Percentiles rank a stretch among this genome's conserved stretches.
These are phyloP conservation scores for Saccopteryx leptura DNA, from an alignment of 2,113 vertebrate genomes.

Conservation along the genomic window DNA sequence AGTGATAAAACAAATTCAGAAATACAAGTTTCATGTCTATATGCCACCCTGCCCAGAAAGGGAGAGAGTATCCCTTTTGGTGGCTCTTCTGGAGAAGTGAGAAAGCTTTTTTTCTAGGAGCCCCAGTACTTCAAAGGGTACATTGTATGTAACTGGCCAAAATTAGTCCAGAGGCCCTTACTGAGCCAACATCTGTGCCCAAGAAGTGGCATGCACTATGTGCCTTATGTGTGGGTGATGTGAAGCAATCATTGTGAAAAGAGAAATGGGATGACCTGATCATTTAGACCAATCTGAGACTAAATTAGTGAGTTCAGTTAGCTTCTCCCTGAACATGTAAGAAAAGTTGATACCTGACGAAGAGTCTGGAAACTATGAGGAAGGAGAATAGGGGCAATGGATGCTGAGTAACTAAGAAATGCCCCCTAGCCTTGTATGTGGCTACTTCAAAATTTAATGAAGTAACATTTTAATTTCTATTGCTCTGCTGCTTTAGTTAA, in stretches of 20 bases:
- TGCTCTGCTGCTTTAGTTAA: neutral
- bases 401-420: conserved; percentile 28
- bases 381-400: neutral
- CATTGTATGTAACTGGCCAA: neutral
- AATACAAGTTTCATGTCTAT: neutral
- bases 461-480: conserved; percentile 34
- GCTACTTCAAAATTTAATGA: conserved; percentile 38
- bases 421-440: neutral
- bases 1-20: neutral
- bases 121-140: neutral
- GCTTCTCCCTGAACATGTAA: neutral
- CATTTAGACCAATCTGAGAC: neutral
- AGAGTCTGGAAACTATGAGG: neutral
- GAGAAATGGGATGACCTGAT: neutral
- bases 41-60: neutral
- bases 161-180: neutral
- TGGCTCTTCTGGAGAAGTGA: neutral
- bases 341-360: neutral
- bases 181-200: neutral
- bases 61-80: neutral
- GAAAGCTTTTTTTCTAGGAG: neutral
- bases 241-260: neutral
- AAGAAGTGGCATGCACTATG: neutral
- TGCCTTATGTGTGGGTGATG: neutral
- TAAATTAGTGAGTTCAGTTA: neutral